Base-by-base conservation (phyloP, 2,888 invertebrate genomes). In the Tetragnatha montana region DNA sequence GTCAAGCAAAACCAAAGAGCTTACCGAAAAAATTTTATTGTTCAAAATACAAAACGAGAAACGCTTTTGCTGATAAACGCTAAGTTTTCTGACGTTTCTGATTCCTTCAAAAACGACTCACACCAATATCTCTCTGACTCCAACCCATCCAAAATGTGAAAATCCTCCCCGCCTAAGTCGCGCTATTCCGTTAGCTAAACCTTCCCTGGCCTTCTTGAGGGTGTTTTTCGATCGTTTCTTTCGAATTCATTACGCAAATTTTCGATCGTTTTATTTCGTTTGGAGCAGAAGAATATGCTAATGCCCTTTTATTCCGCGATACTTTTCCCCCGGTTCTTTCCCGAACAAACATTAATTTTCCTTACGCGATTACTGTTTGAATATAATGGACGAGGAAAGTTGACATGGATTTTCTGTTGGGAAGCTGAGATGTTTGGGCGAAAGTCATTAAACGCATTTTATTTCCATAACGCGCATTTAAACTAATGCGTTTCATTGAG, bases 241-340 rank as follows among this genome's bases (percentile, higher is more conserved):
- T 47, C 60, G 68, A 83, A 70, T 68, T 83, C 75, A 68, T 79
- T 83, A 81, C 22, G 14, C 7, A 70, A 79, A 73, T 47, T 83
- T 83, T 71, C 60, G 71, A 73, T n/a, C 22, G 75, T 49, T 14
- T 80, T 81, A 81, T 87, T 71, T 87, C 81, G 75, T 81, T 49
- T 21, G 6, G 14, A 60, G 60, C 12, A 60, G 12, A 60, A 17
- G 60, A 12, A 8, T 60, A 60, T 60, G 60, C 12, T 60, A 60
- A 60, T 60, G 60, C 60, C 14, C 17, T 60, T 60, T 60, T 60
- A 60, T 60, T 60, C 60, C 14, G 12, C 12, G 17, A 60, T 17
- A 60, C 14, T 60, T 60, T 60, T 60, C 10, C 17, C 4, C 60
- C 60, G 8, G 14, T 60, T 60, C 60, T 60, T 60, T 8, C 60